phyloP scores from a whole-genome alignment of 2,888 invertebrate species.

The Epiblema foenella region DNA sequence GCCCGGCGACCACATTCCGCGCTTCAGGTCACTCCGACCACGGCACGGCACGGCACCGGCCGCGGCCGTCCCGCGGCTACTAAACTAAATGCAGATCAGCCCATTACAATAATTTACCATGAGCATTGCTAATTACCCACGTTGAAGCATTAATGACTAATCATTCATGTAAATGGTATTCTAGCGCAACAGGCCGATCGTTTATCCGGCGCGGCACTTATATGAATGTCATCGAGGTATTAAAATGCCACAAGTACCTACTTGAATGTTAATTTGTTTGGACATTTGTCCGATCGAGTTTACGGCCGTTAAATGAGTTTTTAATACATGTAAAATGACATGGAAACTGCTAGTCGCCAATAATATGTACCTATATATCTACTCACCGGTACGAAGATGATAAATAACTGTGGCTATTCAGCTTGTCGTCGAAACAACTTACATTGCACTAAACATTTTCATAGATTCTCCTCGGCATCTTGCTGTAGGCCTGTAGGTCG shows the following conservation, averaged over 20 bases:
- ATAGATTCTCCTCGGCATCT: no score
- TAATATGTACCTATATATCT: not conserved
- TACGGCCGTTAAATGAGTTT: constrained; percentile 6
- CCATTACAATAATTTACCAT: constrained; percentile 36
- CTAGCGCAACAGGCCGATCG: constrained; percentile 33
- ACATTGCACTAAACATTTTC: no score
- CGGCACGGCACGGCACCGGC: no score
- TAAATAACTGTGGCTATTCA: no score
- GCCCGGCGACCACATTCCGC: not conserved
- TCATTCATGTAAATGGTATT: constrained; percentile 38
- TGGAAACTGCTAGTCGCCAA: not conserved
- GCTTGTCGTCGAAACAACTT: no score
- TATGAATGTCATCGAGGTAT: constrained; percentile 31
- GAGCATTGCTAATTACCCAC: constrained; percentile 26
- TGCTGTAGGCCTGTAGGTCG: no score
- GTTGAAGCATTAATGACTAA: constrained; percentile 31
- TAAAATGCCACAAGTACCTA: constrained; percentile 42
- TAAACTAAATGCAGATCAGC: constrained; percentile 31
- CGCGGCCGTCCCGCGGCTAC: constrained; percentile 1
- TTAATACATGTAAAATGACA: not conserved
- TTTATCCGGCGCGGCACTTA: constrained; percentile 34
- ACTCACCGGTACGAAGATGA: not conserved
- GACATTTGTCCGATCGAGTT: constrained; percentile 16
- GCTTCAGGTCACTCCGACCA: not conserved
- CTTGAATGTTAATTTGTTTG: constrained; percentile 26